Conservation (phyloP, 2,888 invertebrate species). For the Ornithoptera priamus region DNA sequence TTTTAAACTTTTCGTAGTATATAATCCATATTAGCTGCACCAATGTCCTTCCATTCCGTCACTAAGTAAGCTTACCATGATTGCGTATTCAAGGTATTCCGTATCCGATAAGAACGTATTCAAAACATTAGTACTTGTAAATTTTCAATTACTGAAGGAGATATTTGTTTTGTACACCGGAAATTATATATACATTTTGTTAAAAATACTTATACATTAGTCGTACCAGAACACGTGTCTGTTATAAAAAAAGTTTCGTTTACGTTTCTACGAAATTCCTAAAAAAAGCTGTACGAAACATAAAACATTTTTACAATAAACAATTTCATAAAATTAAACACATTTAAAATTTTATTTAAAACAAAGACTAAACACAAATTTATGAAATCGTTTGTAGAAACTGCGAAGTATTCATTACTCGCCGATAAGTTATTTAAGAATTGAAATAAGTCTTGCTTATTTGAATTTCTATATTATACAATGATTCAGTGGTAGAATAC, state of each 20-base stretch:
- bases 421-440: background rate
- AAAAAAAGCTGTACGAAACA: constrained; percentile 5
- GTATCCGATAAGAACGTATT: background rate
- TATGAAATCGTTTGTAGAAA: constrained; percentile 3
- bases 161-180: background rate
- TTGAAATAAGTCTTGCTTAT: background rate
- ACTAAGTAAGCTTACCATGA: too few species aligned
- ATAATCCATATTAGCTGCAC: too few species aligned
- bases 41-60: too few species aligned
- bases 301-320: constrained; percentile 5
- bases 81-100: too few species aligned
- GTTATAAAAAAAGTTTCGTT: constrained; percentile 7
- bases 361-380: constrained; percentile 3
- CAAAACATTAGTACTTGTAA: background rate
- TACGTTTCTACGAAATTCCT: constrained; percentile 1
- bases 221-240: background rate
- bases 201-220: constrained; percentile 6
- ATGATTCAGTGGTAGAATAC: background rate
- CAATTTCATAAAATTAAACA: constrained; percentile 4
- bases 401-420: background rate
- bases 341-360: background rate
- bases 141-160: background rate
- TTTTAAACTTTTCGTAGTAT: too few species aligned
- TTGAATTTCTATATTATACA: background rate
- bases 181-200: background rate